Evolutionary conservation across 2,113 vertebrate genomes (phyloP), one percentile per base, ranked within the genome.

Genomic region (Tragelaphus imberbis): DNA sequence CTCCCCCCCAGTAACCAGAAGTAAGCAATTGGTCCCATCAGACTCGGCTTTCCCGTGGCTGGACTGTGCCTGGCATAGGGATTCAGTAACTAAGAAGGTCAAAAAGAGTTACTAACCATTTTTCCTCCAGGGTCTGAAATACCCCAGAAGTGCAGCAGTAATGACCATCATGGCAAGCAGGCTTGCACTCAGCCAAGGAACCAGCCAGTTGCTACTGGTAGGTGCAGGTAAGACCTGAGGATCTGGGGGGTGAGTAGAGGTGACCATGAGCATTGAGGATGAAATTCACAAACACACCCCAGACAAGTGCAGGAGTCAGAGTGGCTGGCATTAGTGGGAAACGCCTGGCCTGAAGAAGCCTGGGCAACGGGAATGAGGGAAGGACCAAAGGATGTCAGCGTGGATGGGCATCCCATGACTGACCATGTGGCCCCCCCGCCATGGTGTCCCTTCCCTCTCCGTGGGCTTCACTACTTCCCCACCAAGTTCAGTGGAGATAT

Each of bases 111-210:
- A 90, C 95, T 65, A 23, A 88, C 63, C 75, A 0, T 21, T 3
- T 90, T 90, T 97, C 51, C 80, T 71, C n/a, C 58, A 84, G 84
- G 49, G 28, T 51, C 49, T 96, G 96, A 90, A 92, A 71, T 68
- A 79, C 21, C 8, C 7, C 49, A 90, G 90, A 88, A 75, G 6
- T 1, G 0, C 3, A 27, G 47, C 19, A 7, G 79, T 25, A 27
- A 71, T 23, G 53, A 40, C 28, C 47, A 40, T 63, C 84, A 82
- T 1, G 16, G 40, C 65, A 13, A 90, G 36, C 53, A 95, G 36
- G 28, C 30, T 36, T 2, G 1, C 59, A 65, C 40, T 25, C 13
- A 68, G 23, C 77, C 40, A 61, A 11, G 61, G 49, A 49, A 28
- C 27, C 59, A 91, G 49, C 49, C n/a, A n/a, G 59, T 9, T 95